These are phyloP conservation scores for Leptinotarsa undecemlineata DNA, from an alignment of 1,140 invertebrate species.

Conservation along the genomic window DNA sequence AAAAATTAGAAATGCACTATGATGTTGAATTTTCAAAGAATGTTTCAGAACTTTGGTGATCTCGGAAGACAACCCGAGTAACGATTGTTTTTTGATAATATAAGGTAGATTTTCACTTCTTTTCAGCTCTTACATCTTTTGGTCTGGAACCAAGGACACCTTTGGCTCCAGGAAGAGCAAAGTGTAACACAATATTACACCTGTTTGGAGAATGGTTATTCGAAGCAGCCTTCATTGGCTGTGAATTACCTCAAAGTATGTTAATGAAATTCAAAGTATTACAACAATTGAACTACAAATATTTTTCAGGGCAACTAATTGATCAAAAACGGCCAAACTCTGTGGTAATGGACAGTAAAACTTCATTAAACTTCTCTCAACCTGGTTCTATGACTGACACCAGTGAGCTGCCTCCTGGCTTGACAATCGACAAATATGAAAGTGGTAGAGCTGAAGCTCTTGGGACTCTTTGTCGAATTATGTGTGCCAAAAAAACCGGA, in stretches of 20 bases:
- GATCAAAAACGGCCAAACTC: slow-evolving; percentile 51
- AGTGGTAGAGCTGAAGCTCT: slow-evolving; percentile 92
- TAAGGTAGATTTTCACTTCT: too few species aligned
- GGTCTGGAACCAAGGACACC: slow-evolving; percentile 51
- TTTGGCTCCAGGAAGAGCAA: slow-evolving; percentile 77
- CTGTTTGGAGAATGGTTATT: slow-evolving; percentile 97
- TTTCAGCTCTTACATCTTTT: slow-evolving; percentile 54
- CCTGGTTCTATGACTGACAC: slow-evolving; percentile 60
- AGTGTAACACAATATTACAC: slow-evolving; percentile 90
- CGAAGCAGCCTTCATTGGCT: slow-evolving; percentile 89
- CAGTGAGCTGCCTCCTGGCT: slow-evolving; percentile 57
- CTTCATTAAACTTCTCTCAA: slow-evolving; percentile 56
- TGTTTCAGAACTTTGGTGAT: too few species aligned
- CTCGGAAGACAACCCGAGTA: too few species aligned
- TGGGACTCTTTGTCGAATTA: slow-evolving; percentile 91
- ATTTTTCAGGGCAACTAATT: slow-evolving; percentile 14
- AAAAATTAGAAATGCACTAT: too few species aligned
- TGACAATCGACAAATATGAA: slow-evolving; percentile 72
- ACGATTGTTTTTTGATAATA: too few species aligned
- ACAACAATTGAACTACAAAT: background rate
- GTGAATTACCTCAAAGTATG: slow-evolving; percentile 58
- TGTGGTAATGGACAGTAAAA: slow-evolving; percentile 50
- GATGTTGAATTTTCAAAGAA: too few species aligned
- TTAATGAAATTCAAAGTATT: background rate
- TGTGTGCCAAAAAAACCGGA: slow-evolving; percentile 94